Evolutionary conservation across 1,140 invertebrate genomes (phyloP).

Genomic region (Drosophila pectinifera): DNA sequence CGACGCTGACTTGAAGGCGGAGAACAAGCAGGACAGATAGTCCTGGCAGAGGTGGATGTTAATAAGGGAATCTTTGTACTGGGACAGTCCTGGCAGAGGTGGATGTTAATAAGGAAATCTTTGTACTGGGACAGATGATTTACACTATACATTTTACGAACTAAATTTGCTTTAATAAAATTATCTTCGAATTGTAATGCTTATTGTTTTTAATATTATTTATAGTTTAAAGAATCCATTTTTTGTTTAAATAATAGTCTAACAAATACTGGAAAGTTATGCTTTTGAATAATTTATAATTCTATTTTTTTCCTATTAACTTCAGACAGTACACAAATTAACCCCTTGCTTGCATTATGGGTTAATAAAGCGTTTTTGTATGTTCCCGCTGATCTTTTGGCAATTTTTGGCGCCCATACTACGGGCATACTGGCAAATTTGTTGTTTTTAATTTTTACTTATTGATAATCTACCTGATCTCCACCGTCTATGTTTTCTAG

Average conservation of each 20-base stretch:
- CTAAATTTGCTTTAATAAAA: slow-evolving; percentile 56
- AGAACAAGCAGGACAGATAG: slow-evolving; percentile 17
- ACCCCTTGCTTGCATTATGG: no score
- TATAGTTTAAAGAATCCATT: not conserved
- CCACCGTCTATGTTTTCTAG: slow-evolving; percentile 66
- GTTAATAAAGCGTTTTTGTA: no score
- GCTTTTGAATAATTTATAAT: no score
- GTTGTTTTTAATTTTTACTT: no score
- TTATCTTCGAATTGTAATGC: slow-evolving; percentile 23
- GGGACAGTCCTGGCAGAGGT: not conserved
- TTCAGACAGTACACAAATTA: no score
- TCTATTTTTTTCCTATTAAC: no score
- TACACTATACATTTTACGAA: slow-evolving; percentile 29
- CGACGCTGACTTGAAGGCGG: slow-evolving; percentile 22
- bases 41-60: not conserved
- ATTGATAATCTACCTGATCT: no score
- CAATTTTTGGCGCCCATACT: no score
- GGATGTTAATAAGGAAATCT: not conserved
- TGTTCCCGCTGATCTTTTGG: no score
- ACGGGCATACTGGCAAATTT: no score
- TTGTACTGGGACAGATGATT: slow-evolving; percentile 11
- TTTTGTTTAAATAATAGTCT: no score
- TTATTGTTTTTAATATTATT: not conserved
- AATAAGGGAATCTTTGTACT: not conserved
- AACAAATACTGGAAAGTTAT: no score